These are phyloP conservation scores for Tapera naevia DNA, from an alignment of 2,797 vertebrate genomes.

Conservation along the genomic window DNA sequence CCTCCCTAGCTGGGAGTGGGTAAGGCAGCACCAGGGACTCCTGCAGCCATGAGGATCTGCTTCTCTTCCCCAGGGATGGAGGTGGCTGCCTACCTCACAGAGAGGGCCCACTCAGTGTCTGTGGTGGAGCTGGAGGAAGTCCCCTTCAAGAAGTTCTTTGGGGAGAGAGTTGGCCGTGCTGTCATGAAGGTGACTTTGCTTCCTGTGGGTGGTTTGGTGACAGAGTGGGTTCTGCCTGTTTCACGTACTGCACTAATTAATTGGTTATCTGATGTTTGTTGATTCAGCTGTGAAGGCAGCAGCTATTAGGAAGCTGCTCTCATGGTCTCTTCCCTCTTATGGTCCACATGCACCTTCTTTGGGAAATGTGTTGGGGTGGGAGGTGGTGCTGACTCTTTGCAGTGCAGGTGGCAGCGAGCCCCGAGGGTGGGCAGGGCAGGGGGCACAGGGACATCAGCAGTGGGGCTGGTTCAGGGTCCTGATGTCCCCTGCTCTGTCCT, in stretches of 20 bases:
- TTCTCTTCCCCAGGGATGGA: conserved; percentile 88
- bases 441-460: background rate
- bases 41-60: rapidly evolving
- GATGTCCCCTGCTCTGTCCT: background rate
- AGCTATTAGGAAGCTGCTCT: background rate
- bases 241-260: background rate
- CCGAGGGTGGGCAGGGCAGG: background rate
- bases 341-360: background rate
- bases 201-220: background rate
- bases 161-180: conserved; percentile 91
- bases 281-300: background rate
- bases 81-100: conserved; percentile 91
- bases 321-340: background rate
- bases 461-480: background rate
- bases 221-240: background rate
- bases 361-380: rapidly evolving
- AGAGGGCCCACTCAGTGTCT: conserved; percentile 96
- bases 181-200: conserved; percentile 89
- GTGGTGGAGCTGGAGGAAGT: conserved; percentile 92
- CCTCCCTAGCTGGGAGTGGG: background rate
- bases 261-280: background rate
- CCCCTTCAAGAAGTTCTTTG: conserved; percentile 91
- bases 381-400: background rate
- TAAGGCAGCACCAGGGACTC: background rate
- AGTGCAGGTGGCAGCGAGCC: rapidly evolving